phyloP scores from a whole-genome alignment of 2,888 invertebrate genomes.

The Limnephilus auricula region DNA sequence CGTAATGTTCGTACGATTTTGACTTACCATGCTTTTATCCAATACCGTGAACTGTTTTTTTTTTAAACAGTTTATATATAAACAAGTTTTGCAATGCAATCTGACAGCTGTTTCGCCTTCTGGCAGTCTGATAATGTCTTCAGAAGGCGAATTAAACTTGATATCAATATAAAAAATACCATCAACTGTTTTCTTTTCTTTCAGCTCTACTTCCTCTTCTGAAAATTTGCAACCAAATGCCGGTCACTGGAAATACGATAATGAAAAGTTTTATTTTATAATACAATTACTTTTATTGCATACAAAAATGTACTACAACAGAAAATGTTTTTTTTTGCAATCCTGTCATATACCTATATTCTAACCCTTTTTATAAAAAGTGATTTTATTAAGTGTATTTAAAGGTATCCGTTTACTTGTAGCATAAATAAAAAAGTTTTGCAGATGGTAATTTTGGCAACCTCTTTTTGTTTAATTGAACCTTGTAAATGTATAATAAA shows the following conservation, averaged over 20 bases:
- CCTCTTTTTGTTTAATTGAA: background rate
- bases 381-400: no score
- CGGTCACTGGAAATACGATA: background rate
- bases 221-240: background rate
- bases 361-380: no score
- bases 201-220: constrained; percentile 64
- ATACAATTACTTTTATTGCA: background rate
- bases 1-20: background rate
- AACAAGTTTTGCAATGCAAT: no score
- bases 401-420: no score
- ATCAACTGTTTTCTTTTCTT: constrained; percentile 39
- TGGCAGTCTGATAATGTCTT: no score
- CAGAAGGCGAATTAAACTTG: no score
- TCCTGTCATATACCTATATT: background rate
- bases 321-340: constrained; percentile 25
- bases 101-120: no score
- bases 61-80: no score
- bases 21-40: background rate
- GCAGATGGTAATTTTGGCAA: background rate
- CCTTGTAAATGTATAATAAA: background rate
- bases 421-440: background rate
- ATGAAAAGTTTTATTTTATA: background rate
- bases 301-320: constrained; percentile 51
- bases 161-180: no score
- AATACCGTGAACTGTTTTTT: background rate